Evolutionary conservation across 2,797 vertebrate species (phyloP).

Genomic region (Eulemur mongoz): DNA sequence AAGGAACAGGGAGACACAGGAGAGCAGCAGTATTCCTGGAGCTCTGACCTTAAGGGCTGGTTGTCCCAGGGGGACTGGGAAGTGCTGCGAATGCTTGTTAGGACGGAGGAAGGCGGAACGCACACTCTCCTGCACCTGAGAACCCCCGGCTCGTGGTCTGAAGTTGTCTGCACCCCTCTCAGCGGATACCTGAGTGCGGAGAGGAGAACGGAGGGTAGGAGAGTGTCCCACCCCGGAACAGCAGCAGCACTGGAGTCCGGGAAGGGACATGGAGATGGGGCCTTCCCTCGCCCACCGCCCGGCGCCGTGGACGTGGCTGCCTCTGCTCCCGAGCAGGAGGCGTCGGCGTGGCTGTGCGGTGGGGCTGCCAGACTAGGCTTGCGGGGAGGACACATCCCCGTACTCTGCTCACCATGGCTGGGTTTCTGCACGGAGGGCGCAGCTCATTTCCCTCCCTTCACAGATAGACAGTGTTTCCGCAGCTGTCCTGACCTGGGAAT

Average conservation of each 20-base stretch:
- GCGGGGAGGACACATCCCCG: no score
- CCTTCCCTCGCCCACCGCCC: neutral
- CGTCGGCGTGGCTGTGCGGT: neutral
- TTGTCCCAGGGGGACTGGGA: no score
- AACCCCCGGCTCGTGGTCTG: neutral
- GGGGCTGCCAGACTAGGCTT: neutral
- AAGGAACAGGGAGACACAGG: neutral
- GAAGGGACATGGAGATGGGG: neutral
- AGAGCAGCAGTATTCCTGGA: neutral
- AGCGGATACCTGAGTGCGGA: neutral
- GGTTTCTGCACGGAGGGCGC: neutral
- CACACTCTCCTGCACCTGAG: neutral
- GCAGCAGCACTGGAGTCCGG: neutral
- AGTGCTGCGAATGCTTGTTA: no score
- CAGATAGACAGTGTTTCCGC: neutral
- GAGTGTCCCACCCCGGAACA: neutral
- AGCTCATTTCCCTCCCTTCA: neutral
- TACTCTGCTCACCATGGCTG: neutral
- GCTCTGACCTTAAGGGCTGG: no score
- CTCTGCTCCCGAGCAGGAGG: neutral
- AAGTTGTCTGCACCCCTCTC: neutral
- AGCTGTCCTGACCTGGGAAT: neutral
- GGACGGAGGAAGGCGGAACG: neutral
- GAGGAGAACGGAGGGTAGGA: neutral
- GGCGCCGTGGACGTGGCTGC: neutral